A percentile compares a stretch with the other conserved stretches of the same genome.
phyloP scores from a whole-genome alignment of 2,797 vertebrate species.

The Thamnophis elegans region DNA sequence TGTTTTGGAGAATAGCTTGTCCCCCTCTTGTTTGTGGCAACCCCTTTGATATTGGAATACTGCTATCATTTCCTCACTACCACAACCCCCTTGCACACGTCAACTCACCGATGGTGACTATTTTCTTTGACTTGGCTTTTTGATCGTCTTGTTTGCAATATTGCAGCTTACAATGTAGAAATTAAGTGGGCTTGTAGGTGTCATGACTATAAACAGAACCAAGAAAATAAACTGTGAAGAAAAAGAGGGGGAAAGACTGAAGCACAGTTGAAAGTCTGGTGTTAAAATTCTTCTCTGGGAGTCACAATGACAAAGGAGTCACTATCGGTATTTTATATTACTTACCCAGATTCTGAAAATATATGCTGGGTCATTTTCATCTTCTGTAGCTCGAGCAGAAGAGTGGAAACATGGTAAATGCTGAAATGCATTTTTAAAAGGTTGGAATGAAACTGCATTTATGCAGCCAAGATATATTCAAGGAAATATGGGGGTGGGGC shows the following conservation, averaged over 20 bases:
- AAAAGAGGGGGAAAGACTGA: background rate
- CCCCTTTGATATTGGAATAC: too few relatives aligned
- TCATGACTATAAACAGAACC: background rate
- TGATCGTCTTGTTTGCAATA: background rate
- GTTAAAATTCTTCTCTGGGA: slow-evolving; percentile 53
- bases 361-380: slow-evolving; percentile 29
- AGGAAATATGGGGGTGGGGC: background rate
- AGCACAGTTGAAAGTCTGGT: slow-evolving; percentile 46
- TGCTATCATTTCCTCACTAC: background rate
- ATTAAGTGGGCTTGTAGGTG: background rate
- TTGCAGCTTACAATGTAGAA: background rate
- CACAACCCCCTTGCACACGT: background rate
- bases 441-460: background rate
- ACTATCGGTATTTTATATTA: slow-evolving; percentile 37
- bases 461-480: slow-evolving; percentile 1
- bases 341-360: slow-evolving; percentile 56
- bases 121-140: background rate
- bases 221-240: slow-evolving; percentile 21
- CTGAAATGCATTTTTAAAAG: slow-evolving; percentile 10
- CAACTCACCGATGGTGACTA: background rate
- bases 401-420: background rate
- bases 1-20: too few relatives aligned
- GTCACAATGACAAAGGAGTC: slow-evolving; percentile 47
- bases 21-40: too few relatives aligned
- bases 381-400: slow-evolving; percentile 21